Percentiles rank a stretch among this genome's conserved stretches.
These are phyloP conservation scores for Drosophila infuscata DNA, from an alignment of 2,888 invertebrate species.

Conservation along the genomic window DNA sequence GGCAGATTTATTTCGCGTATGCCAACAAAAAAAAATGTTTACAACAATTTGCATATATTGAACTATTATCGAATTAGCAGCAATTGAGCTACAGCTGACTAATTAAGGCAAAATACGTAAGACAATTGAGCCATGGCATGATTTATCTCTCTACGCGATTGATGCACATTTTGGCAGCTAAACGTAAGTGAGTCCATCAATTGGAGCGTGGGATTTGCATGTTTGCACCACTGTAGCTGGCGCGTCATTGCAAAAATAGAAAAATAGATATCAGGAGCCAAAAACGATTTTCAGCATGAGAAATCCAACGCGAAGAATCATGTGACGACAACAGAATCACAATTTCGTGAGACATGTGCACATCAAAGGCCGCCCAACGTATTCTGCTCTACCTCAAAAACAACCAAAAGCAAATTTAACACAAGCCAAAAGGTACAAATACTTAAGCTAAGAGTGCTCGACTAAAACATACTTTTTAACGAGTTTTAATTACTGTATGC, in stretches of 20 bases:
- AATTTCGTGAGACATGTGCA: conserved; percentile 59
- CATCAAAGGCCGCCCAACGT: conserved; percentile 61
- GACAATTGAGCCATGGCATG: conserved; percentile 68
- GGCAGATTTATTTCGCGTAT: conserved; percentile 11
- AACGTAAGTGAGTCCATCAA: conserved; percentile 33
- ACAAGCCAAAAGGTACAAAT: neutral
- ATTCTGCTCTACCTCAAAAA: conserved; percentile 55
- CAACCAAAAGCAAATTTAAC: conserved; percentile 2
- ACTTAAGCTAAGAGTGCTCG: neutral
- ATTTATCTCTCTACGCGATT: conserved; percentile 62
- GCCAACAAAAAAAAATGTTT: conserved; percentile 30
- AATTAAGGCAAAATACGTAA: conserved; percentile 49
- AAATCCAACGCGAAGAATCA: conserved; percentile 50
- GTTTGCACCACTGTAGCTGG: conserved; percentile 63
- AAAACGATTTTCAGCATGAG: conserved; percentile 26
- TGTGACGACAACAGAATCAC: conserved; percentile 71
- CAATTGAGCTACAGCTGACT: conserved; percentile 47
- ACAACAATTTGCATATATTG: conserved; percentile 44
- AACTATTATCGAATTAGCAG: conserved; percentile 54
- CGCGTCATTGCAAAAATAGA: conserved; percentile 65
- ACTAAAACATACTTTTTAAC: conserved; percentile 1
- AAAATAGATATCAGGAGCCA: conserved; percentile 34
- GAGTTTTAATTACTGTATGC: neutral
- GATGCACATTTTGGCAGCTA: conserved; percentile 61
- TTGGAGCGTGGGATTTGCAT: conserved; percentile 62